Evolutionary conservation across 1,140 invertebrate genomes (phyloP).

Genomic region (Drosophila ficusphila): DNA sequence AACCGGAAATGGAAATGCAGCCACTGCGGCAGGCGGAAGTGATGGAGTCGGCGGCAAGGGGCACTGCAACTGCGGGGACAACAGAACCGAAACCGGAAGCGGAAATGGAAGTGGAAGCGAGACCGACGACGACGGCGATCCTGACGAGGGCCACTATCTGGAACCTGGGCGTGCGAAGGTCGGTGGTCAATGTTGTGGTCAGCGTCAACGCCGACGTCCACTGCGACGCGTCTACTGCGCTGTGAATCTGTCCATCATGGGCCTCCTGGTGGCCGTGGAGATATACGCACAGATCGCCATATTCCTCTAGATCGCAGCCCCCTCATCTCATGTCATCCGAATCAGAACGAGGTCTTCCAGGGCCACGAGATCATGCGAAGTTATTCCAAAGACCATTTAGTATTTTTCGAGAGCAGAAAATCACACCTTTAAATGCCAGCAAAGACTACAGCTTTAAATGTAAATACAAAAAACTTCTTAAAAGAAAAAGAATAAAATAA

Average conservation of each 20-base stretch:
- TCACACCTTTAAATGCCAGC: constrained; percentile 3
- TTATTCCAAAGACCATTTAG: neutral
- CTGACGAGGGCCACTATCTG: constrained; percentile 54
- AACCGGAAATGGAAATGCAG: constrained; percentile 71
- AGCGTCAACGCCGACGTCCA: constrained; percentile 83
- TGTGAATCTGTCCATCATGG: constrained; percentile 78
- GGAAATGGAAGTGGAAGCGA: constrained; percentile 12
- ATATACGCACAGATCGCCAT: constrained; percentile 81
- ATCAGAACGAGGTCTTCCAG: neutral
- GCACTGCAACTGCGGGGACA: neutral
- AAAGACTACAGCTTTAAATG: constrained; percentile 24
- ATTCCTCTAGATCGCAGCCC: constrained; percentile 60
- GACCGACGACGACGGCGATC: constrained; percentile 35
- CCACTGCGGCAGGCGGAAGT: constrained; percentile 21
- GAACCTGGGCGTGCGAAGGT: constrained; percentile 26
- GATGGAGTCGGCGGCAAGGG: neutral
- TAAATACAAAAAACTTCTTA: constrained; percentile 6
- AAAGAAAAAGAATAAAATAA: neutral
- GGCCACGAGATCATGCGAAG: neutral
- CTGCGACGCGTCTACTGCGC: constrained; percentile 83
- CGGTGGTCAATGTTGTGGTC: constrained; percentile 62
- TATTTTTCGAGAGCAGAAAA: too few species aligned
- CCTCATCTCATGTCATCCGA: neutral
- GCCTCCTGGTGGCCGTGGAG: constrained; percentile 72
- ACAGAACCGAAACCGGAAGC: neutral